Evolutionary conservation across 2,888 invertebrate species (phyloP).

Genomic region (Ceraclea dissimilis): DNA sequence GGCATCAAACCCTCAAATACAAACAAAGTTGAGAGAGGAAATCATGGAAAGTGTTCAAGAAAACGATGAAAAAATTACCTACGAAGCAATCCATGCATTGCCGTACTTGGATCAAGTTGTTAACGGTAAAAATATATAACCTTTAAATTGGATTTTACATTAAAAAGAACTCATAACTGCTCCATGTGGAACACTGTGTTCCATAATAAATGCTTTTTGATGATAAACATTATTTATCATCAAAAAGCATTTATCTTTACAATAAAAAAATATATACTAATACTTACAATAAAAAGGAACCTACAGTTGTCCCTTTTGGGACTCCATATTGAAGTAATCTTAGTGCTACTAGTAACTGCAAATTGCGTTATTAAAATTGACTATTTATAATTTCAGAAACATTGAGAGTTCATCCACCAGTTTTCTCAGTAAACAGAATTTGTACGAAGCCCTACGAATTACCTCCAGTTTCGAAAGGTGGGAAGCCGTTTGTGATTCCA

Average conservation of each 20-base stretch:
- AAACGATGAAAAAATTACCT: slow-evolving; percentile 12
- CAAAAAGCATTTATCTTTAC: too few relatives aligned
- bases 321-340: too few relatives aligned
- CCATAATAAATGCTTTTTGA: too few relatives aligned
- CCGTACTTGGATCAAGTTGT: slow-evolving; percentile 13
- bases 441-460: slow-evolving; percentile 12
- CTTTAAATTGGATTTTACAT: neutral
- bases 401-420: slow-evolving; percentile 10
- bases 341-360: too few relatives aligned
- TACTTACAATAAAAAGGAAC: too few relatives aligned
- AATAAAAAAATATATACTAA: too few relatives aligned
- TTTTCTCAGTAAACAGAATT: slow-evolving; percentile 7
- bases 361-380: too few relatives aligned
- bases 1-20: slow-evolving; percentile 7
- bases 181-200: too few relatives aligned
- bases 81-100: slow-evolving; percentile 7
- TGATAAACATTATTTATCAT: too few relatives aligned
- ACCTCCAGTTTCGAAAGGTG: slow-evolving; percentile 8
- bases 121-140: neutral
- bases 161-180: too few relatives aligned
- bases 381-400: slow-evolving; percentile 10
- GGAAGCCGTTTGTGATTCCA: slow-evolving; percentile 13
- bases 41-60: slow-evolving; percentile 3
- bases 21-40: slow-evolving; percentile 12
- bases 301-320: too few relatives aligned